Conservation (phyloP, 2,888 invertebrate genomes). For the Pyrochroa serraticornis region DNA sequence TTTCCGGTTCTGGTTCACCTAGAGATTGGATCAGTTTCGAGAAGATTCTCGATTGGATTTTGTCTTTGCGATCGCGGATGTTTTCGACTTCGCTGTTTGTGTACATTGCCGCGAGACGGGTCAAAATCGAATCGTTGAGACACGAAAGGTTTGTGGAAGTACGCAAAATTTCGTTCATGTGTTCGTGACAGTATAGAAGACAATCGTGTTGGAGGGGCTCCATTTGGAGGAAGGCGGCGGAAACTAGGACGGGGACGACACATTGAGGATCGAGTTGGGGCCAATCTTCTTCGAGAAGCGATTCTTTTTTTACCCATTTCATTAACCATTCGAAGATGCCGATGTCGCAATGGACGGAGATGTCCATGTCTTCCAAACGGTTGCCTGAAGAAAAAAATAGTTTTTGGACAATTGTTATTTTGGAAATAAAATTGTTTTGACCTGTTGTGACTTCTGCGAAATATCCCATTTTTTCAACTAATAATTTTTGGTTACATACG, state of each 20-base stretch:
- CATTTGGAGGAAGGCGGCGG: slow-evolving; percentile 95
- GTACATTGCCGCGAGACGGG: slow-evolving; percentile 81
- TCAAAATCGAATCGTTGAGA: slow-evolving; percentile 78
- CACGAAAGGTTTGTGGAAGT: slow-evolving; percentile 87
- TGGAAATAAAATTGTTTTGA: slow-evolving; percentile 20
- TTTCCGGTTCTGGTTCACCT: slow-evolving; percentile 77
- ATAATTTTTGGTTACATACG: slow-evolving; percentile 81
- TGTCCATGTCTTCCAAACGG: slow-evolving; percentile 66
- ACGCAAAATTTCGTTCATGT: slow-evolving; percentile 86
- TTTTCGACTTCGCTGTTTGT: slow-evolving; percentile 85
- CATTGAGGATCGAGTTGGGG: slow-evolving; percentile 79
- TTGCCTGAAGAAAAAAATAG: slow-evolving; percentile 38
- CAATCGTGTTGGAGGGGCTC: slow-evolving; percentile 87
- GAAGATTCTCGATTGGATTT: slow-evolving; percentile 83
- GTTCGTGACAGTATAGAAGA: slow-evolving; percentile 81
- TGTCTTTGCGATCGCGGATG: slow-evolving; percentile 86
- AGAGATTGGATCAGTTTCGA: slow-evolving; percentile 82
- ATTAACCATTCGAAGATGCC: slow-evolving; percentile 96
- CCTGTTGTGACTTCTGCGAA: slow-evolving; percentile 88
- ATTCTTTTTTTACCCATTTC: slow-evolving; percentile 89
- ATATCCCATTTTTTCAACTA: slow-evolving; percentile 93
- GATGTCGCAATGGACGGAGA: slow-evolving; percentile 96
- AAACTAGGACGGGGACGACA: slow-evolving; percentile 91
- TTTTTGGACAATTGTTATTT: background rate
- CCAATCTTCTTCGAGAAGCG: slow-evolving; percentile 68